Conservation (phyloP, 2,888 invertebrate genomes). For the Fragum sueziense region DNA sequence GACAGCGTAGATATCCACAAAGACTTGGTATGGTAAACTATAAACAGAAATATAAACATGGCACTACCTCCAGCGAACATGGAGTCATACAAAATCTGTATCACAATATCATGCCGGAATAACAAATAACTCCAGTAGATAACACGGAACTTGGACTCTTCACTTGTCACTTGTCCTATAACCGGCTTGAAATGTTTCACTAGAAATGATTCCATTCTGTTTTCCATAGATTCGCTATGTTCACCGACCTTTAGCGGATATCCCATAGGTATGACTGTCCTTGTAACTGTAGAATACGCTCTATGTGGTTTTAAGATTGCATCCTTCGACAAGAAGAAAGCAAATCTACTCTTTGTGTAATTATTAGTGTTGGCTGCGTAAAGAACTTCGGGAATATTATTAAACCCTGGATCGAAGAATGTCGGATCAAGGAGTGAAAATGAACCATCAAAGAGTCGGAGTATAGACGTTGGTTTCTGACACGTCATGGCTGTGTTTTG, state of each 20-base stretch:
- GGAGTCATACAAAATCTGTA: conserved; percentile 63
- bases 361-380: conserved; percentile 61
- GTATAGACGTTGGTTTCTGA: conserved; percentile 57
- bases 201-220: conserved; percentile 54
- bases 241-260: conserved; percentile 54
- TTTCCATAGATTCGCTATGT: conserved; percentile 53
- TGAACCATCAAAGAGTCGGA: conserved; percentile 72
- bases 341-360: conserved; percentile 58
- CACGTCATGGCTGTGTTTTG: conserved; percentile 23
- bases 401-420: conserved; percentile 68
- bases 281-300: conserved; percentile 52
- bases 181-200: conserved; percentile 49
- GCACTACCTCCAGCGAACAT: conserved; percentile 65
- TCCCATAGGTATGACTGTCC: conserved; percentile 63
- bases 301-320: conserved; percentile 40
- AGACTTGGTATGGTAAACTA: conserved; percentile 69
- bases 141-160: conserved; percentile 47
- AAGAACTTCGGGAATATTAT: conserved; percentile 64
- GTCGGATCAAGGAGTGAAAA: conserved; percentile 57
- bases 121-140: conserved; percentile 63
- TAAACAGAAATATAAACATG: conserved; percentile 67
- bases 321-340: conserved; percentile 62
- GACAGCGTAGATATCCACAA: conserved; percentile 68
- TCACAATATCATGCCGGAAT: conserved; percentile 61
- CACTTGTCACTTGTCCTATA: conserved; percentile 32